Percentiles rank a stretch among this genome's conserved stretches.
These are phyloP conservation scores for Uloborus diversus DNA, from an alignment of 1,140 invertebrate species.

Conservation along the genomic window DNA sequence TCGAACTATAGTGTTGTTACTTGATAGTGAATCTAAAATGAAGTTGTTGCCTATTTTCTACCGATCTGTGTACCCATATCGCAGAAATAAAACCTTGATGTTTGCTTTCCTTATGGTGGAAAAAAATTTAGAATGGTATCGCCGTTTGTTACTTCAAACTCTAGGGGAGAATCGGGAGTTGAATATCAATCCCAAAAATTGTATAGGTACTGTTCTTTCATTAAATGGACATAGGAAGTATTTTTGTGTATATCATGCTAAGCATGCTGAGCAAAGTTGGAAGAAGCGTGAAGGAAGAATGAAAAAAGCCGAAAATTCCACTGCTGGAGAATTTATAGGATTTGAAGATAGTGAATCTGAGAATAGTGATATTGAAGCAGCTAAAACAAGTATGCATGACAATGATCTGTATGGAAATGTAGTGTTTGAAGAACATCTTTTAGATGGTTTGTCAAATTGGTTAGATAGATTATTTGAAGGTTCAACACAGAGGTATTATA, in stretches of 20 bases:
- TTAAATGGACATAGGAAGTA: slow-evolving; percentile 96
- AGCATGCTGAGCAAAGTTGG: slow-evolving; percentile 70
- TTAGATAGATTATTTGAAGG: slow-evolving; percentile 96
- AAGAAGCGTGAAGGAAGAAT: not conserved
- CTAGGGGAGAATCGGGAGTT: slow-evolving; percentile 80
- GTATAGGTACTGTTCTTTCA: slow-evolving; percentile 94
- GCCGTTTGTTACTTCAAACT: slow-evolving; percentile 84
- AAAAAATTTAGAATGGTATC: slow-evolving; percentile 91
- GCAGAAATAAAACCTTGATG: slow-evolving; percentile 88
- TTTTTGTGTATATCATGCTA: slow-evolving; percentile 98
- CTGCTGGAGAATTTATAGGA: slow-evolving; percentile 61
- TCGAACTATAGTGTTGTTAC: slow-evolving; percentile 87
- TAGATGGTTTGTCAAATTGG: slow-evolving; percentile 95
- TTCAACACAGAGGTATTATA: slow-evolving; percentile 89
- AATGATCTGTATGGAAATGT: slow-evolving; percentile 53
- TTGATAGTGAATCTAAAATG: slow-evolving; percentile 86
- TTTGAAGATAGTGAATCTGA: slow-evolving; percentile 65
- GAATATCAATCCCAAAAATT: slow-evolving; percentile 95
- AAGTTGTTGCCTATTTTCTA: slow-evolving; percentile 91
- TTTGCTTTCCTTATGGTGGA: slow-evolving; percentile 94
- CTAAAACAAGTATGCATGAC: slow-evolving; percentile 60
- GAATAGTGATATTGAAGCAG: slow-evolving; percentile 74
- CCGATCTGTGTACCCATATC: slow-evolving; percentile 90
- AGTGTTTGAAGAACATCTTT: slow-evolving; percentile 75
- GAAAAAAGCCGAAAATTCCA: slow-evolving; percentile 11